phyloP scores from a whole-genome alignment of 2,888 invertebrate genomes.

The Agrotis ipsilon region DNA sequence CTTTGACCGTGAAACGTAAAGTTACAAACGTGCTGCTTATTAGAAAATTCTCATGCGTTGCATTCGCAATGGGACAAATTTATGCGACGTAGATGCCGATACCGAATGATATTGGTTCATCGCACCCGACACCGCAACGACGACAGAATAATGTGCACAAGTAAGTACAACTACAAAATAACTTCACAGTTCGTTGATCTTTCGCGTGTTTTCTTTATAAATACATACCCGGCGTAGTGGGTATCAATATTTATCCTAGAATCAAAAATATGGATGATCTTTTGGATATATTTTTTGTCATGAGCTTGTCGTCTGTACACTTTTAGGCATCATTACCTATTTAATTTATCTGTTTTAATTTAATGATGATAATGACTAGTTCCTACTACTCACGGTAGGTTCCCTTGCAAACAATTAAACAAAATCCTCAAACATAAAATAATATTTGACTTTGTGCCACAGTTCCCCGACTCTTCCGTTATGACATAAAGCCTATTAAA shows the following conservation, averaged over 20 bases:
- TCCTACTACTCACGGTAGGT: too few relatives aligned
- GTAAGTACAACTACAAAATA: slow-evolving; percentile 62
- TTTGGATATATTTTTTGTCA: slow-evolving; percentile 1
- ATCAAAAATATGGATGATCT: slow-evolving; percentile 31
- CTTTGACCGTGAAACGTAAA: slow-evolving; percentile 33
- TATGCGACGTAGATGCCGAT: slow-evolving; percentile 61
- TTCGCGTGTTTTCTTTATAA: slow-evolving; percentile 67
- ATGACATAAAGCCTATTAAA: slow-evolving; percentile 1
- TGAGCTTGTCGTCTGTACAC: not conserved
- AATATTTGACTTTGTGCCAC: not conserved
- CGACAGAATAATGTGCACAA: slow-evolving; percentile 65
- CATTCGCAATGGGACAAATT: slow-evolving; percentile 56
- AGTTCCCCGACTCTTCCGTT: not conserved
- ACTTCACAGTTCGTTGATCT: slow-evolving; percentile 70
- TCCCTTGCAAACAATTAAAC: not conserved
- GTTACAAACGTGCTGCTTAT: slow-evolving; percentile 38
- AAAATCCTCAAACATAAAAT: not conserved
- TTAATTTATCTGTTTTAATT: not conserved
- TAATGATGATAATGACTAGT: too few relatives aligned
- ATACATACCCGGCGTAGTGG: slow-evolving; percentile 44
- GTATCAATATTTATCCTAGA: slow-evolving; percentile 60
- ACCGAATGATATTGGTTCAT: slow-evolving; percentile 72
- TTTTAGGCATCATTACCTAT: not conserved
- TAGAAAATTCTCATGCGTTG: slow-evolving; percentile 51
- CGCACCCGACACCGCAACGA: slow-evolving; percentile 66